Evolutionary conservation across 2,888 invertebrate genomes (phyloP).

Genomic region (Arge pagana): DNA sequence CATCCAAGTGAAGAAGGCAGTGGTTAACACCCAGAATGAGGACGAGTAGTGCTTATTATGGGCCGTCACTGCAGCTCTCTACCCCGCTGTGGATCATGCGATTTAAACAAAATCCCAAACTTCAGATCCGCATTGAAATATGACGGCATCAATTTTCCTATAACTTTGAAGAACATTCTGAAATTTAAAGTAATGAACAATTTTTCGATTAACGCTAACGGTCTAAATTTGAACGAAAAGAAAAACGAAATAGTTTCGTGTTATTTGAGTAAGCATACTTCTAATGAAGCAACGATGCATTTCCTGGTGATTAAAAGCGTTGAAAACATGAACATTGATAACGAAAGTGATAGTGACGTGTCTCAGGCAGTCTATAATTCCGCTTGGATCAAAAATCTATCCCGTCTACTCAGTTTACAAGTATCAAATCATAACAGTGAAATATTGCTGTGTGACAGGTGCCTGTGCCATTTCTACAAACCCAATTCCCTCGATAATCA

Average conservation of each 20-base stretch:
- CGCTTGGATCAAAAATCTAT: no score
- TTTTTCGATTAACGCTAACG: neutral
- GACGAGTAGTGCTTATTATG: conserved; percentile 34
- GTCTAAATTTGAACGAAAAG: neutral
- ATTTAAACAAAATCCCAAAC: no score
- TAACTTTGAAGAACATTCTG: neutral
- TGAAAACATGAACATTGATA: no score
- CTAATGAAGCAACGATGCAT: no score
- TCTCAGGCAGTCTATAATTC: no score
- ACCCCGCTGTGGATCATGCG: conserved; percentile 21
- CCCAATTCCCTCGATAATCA: neutral
- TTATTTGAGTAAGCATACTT: neutral
- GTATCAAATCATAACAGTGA: neutral
- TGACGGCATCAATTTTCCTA: neutral
- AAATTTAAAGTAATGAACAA: neutral
- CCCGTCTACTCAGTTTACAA: conserved; percentile 14
- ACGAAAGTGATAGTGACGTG: no score
- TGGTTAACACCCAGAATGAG: conserved; percentile 35
- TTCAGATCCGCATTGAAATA: neutral
- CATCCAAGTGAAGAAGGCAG: conserved; percentile 30
- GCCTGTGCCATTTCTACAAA: conserved; percentile 29
- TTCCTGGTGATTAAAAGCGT: no score
- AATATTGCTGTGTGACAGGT: conserved; percentile 26
- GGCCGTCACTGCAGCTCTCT: conserved; percentile 29
- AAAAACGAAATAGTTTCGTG: neutral